phyloP scores from a whole-genome alignment of 2,113 vertebrate species.

The Bubalus kerabau region DNA sequence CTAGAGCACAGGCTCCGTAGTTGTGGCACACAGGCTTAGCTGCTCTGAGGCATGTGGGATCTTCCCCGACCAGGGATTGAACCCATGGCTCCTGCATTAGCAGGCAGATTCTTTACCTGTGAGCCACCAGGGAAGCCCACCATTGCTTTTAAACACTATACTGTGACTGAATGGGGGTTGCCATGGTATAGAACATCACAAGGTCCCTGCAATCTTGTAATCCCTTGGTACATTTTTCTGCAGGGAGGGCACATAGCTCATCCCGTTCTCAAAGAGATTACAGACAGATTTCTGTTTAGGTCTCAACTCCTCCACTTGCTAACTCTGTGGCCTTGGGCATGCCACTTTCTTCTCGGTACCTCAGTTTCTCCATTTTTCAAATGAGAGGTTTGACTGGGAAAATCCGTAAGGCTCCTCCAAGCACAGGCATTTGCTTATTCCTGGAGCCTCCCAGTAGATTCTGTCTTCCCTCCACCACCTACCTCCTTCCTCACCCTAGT shows the following conservation, averaged over 20 bases:
- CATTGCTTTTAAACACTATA: neutral
- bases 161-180: neutral
- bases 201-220: too few species aligned
- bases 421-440: neutral
- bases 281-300: neutral
- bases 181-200: neutral
- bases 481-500: neutral
- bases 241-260: neutral
- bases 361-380: neutral
- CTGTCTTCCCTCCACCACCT: neutral
- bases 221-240: neutral
- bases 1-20: neutral
- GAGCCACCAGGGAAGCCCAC: neutral
- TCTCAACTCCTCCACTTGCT: fast-evolving
- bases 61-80: neutral
- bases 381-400: neutral
- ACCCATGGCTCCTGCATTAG: neutral
- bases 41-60: neutral
- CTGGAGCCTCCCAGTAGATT: neutral
- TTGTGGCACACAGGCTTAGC: neutral
- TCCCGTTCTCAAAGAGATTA: neutral
- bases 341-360: fast-evolving
- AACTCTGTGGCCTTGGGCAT: neutral
- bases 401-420: neutral
- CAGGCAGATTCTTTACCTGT: neutral